Conservation (phyloP, 2,797 vertebrate genomes). For the Morus bassanus region DNA sequence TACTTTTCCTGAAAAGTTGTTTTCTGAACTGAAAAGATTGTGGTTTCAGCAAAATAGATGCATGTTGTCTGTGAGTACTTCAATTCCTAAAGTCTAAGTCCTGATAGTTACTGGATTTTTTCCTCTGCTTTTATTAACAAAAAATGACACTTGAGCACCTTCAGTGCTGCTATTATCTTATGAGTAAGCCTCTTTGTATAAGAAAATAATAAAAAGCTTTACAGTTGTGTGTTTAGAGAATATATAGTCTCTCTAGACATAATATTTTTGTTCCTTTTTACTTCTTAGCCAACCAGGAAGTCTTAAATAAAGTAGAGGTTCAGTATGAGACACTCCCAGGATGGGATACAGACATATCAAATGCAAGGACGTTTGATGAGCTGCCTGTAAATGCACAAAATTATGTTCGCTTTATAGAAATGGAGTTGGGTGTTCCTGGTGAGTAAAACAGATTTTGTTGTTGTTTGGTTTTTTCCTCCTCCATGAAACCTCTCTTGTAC, state of each 20-base stretch:
- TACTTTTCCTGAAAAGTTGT: not conserved
- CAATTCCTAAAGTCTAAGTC: not conserved
- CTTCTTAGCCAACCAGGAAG: constrained; percentile 91
- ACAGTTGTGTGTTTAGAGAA: not conserved
- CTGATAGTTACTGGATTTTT: not conserved
- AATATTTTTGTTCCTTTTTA: not conserved
- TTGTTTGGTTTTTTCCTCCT: not conserved
- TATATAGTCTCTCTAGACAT: not conserved
- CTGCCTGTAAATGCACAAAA: constrained; percentile 93
- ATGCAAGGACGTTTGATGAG: constrained; percentile 87
- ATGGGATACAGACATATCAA: constrained; percentile 92
- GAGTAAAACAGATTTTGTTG: constrained; percentile 41
- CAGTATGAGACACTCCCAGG: constrained; percentile 92
- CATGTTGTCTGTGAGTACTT: not conserved
- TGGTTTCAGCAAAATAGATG: not conserved
- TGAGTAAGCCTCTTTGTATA: not conserved
- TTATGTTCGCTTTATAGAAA: constrained; percentile 90
- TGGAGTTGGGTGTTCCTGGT: constrained; percentile 89
- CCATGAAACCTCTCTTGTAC: not conserved
- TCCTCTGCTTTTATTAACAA: not conserved
- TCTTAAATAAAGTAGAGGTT: constrained; percentile 92
- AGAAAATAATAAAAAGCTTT: not conserved
- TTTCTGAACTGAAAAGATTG: not conserved
- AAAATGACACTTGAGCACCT: not conserved
- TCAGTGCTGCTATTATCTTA: not conserved